These are phyloP conservation scores for Spatula clypeata DNA, from an alignment of 2,797 vertebrate species.

Conservation along the genomic window DNA sequence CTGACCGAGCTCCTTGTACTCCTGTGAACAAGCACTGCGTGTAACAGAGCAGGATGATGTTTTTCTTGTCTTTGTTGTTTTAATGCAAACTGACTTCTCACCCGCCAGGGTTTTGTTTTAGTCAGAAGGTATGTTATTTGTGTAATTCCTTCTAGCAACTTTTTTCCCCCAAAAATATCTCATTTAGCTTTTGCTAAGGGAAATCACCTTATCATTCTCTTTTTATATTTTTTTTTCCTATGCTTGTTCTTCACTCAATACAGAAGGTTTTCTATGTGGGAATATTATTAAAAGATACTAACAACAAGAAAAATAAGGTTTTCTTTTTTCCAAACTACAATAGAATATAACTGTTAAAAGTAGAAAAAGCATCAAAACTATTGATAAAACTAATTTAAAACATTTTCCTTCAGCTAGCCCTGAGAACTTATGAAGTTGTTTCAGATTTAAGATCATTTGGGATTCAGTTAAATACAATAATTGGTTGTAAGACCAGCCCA, in stretches of 20 bases:
- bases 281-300: not conserved
- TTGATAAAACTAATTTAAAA: conserved; percentile 70
- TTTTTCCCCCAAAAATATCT: not conserved
- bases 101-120: not conserved
- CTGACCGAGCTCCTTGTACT: not conserved
- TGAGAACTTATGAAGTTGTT: conserved; percentile 21
- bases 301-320: not conserved
- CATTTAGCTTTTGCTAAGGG: not conserved
- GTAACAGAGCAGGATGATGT: not conserved
- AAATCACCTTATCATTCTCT: not conserved
- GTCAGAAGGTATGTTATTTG: not conserved
- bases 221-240: not conserved
- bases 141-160: not conserved
- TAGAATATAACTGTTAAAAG: not conserved
- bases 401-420: conserved; percentile 48
- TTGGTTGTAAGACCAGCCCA: conserved; percentile 36
- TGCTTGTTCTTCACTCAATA: not conserved
- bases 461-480: conserved; percentile 55
- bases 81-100: not conserved
- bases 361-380: conserved; percentile 31
- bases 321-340: conserved; percentile 16
- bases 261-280: not conserved
- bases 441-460: conserved; percentile 29
- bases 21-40: not conserved
- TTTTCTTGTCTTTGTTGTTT: not conserved